Evolutionary conservation across 2,113 vertebrate genomes (phyloP), one percentile per base, ranked within the genome.

Genomic region (Genyomyrus donnyi): DNA sequence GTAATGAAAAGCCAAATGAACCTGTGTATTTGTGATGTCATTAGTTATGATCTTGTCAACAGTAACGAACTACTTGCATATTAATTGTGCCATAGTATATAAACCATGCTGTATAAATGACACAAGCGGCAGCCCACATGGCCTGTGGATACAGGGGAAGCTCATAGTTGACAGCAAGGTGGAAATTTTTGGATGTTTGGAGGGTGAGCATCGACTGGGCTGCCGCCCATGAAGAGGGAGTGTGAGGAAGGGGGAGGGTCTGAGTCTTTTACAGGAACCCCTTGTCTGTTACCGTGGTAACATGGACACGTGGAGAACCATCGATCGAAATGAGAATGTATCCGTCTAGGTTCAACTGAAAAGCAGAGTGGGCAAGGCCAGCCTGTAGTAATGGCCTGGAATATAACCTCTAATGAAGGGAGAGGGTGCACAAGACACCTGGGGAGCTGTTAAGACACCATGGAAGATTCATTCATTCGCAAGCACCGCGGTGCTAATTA

Each of bases 341-440:
- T 88, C 90, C 58, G 90, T 48, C 70, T 93, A 89, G 90, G 88
- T 58, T 80, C 74, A 90, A 66, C 56, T 88, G 89, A 88, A 48
- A 91, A 92, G 90, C 87, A 90, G 58, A 10, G 27, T 88, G 80
- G 86, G 74, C 11, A 17, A 84, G 35, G 90, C 58, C 91, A 90
- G 90, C 85, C 89, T 87, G 42, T 5, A 8, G 91, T 94, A 94
- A 95, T 95, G 92, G 95, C 95, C 93, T 93, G 92, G 92, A 93
- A 91, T 93, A 92, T 93, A 91, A 80, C n/a, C 31, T 90, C 90
- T 95, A 95, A 95, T 95, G 91, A 95, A 95, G 91, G 92, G 91
- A 92, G 91, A 91, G 91, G 88, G 92, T 90, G 93, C 83, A 91
- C 88, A 90, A 88, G 89, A 91, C 77, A 93, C 92, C 92, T 93